Conservation (phyloP, 1,140 invertebrate genomes). For the Drosophila guanche region DNA sequence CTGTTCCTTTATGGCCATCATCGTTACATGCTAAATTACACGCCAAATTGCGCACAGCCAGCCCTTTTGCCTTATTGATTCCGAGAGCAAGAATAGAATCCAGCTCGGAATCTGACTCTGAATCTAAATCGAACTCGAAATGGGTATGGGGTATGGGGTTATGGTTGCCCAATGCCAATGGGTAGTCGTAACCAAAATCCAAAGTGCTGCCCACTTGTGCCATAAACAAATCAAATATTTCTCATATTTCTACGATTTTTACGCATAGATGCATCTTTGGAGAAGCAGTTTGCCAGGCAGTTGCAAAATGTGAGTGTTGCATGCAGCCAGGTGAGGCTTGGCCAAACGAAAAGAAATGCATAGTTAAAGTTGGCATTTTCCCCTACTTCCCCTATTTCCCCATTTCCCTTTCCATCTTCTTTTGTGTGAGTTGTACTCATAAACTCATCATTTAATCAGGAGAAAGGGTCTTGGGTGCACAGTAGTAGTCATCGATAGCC, state of each 20-base stretch:
- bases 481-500: conserved; percentile 39
- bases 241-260: conserved; percentile 64
- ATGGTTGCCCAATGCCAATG: neutral
- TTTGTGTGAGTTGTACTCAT: conserved; percentile 40
- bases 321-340: conserved; percentile 27
- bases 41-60: conserved; percentile 73
- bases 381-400: conserved; percentile 3
- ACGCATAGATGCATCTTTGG: conserved; percentile 66
- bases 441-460: conserved; percentile 71
- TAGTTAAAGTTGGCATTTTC: conserved; percentile 60
- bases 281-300: conserved; percentile 39
- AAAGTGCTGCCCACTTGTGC: conserved; percentile 56
- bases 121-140: conserved; percentile 46
- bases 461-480: conserved; percentile 13
- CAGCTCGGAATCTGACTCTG: conserved; percentile 37
- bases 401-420: neutral
- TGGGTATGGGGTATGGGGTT: neutral
- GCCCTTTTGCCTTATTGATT: conserved; percentile 69
- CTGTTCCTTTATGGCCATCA: conserved; percentile 62
- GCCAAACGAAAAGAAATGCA: conserved; percentile 47
- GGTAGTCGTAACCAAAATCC: conserved; percentile 24
- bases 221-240: conserved; percentile 80
- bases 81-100: conserved; percentile 9
- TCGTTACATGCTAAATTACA: conserved; percentile 80
- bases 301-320: conserved; percentile 47